Conservation (phyloP, 2,113 vertebrate species). For the Hypomesus transpacificus region DNA sequence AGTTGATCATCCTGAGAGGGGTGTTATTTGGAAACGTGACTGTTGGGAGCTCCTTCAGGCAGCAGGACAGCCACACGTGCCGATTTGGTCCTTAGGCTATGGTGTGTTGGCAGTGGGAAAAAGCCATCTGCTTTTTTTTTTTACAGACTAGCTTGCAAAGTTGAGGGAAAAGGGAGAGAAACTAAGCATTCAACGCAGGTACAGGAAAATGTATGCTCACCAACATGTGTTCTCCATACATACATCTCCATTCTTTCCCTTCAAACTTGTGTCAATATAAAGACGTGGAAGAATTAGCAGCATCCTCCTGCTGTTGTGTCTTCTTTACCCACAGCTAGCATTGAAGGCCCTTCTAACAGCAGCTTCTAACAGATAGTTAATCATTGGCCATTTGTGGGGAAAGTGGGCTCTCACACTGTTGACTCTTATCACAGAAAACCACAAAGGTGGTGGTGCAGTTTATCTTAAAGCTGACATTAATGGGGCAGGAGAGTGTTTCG, state of each 20-base stretch:
- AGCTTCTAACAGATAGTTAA: constrained; percentile 60
- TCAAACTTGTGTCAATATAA: no score
- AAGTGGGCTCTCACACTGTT: constrained; percentile 65
- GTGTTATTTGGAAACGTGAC: neutral
- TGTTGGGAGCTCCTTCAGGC: neutral
- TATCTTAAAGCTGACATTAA: constrained; percentile 65
- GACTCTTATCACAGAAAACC: constrained; percentile 71
- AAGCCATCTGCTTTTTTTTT: constrained; percentile 64
- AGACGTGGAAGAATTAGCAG: constrained; percentile 18
- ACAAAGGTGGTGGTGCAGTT: constrained; percentile 58
- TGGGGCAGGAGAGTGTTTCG: constrained; percentile 45
- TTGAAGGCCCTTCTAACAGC: constrained; percentile 66
- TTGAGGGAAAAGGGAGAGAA: constrained; percentile 15
- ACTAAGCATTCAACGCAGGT: neutral
- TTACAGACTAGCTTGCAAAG: constrained; percentile 34
- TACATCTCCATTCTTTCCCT: no score
- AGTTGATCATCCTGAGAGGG: no score
- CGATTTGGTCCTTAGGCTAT: constrained; percentile 51
- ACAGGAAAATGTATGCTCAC: no score
- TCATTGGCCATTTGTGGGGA: constrained; percentile 66
- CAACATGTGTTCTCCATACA: no score
- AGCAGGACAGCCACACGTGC: constrained; percentile 53
- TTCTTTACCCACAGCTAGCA: constrained; percentile 41
- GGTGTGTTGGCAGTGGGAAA: constrained; percentile 66
- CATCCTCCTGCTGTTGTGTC: constrained; percentile 25